Conservation (phyloP, 2,113 vertebrate species). For the Pitta sordida region DNA sequence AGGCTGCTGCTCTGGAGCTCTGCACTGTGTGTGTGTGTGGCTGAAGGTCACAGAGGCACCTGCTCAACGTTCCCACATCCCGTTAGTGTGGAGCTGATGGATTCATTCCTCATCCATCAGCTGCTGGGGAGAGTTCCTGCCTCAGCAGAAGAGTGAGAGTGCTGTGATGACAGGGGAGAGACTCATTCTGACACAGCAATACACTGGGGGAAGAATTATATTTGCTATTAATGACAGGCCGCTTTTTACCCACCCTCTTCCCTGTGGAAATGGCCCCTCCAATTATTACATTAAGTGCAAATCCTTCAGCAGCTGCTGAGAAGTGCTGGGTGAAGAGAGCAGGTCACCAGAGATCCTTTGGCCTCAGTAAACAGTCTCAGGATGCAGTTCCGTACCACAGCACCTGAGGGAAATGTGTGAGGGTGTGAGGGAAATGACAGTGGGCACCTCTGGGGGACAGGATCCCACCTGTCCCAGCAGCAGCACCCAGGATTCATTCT, state of each 20-base stretch:
- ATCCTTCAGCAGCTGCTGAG: not conserved
- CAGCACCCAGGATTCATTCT: not conserved
- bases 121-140: not conserved
- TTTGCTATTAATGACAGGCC: not conserved
- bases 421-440: not conserved
- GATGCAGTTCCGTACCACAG: not conserved
- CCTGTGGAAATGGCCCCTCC: not conserved
- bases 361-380: not conserved
- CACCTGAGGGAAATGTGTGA: too few relatives aligned
- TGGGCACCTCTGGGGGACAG: not conserved
- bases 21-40: not conserved
- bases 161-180: not conserved
- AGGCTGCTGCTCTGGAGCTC: not conserved
- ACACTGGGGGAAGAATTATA: not conserved
- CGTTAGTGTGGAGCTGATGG: not conserved
- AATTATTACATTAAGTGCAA: not conserved
- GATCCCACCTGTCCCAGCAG: not conserved
- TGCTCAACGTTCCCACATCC: rapidly evolving
- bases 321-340: not conserved
- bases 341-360: not conserved
- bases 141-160: not conserved
- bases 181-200: not conserved
- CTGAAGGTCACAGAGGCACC: not conserved
- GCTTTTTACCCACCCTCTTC: not conserved
- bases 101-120: not conserved